These are phyloP conservation scores for Listrodromus nycthemerus DNA, from an alignment of 2,888 invertebrate genomes.

Conservation along the genomic window DNA sequence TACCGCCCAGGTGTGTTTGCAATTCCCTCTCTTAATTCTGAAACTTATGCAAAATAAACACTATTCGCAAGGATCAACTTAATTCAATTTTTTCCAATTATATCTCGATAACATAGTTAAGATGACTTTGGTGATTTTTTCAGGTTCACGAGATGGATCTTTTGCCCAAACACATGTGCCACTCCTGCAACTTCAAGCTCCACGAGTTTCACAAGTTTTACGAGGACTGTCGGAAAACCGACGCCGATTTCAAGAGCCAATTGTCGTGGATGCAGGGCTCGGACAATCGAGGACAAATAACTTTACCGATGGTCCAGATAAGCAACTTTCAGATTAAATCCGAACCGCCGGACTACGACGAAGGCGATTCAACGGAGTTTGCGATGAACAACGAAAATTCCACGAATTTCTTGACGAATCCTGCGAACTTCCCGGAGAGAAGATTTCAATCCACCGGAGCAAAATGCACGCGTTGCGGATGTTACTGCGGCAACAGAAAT, in stretches of 20 bases:
- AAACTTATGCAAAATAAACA: too few relatives aligned
- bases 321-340: constrained; percentile 79
- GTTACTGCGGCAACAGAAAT: constrained; percentile 71
- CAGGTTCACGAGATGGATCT: constrained; percentile 83
- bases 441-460: constrained; percentile 13
- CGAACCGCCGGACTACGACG: constrained; percentile 75
- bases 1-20: too few relatives aligned
- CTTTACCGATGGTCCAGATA: constrained; percentile 81
- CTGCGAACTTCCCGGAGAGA: constrained; percentile 56
- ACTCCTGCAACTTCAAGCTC: constrained; percentile 81
- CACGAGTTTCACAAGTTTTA: constrained; percentile 82
- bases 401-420: constrained; percentile 63
- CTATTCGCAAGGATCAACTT: too few relatives aligned
- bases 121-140: constrained; percentile 2
- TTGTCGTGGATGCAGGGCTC: constrained; percentile 81
- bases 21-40: too few relatives aligned
- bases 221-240: constrained; percentile 79
- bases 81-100: too few relatives aligned
- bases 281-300: constrained; percentile 59
- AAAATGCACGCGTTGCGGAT: constrained; percentile 70
- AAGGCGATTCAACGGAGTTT: not conserved
- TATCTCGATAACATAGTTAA: not conserved
- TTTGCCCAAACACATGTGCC: constrained; percentile 82
- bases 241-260: constrained; percentile 78
- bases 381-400: constrained; percentile 66